These are phyloP conservation scores for Tillus elongatus DNA, from an alignment of 2,888 invertebrate genomes.

Conservation along the genomic window DNA sequence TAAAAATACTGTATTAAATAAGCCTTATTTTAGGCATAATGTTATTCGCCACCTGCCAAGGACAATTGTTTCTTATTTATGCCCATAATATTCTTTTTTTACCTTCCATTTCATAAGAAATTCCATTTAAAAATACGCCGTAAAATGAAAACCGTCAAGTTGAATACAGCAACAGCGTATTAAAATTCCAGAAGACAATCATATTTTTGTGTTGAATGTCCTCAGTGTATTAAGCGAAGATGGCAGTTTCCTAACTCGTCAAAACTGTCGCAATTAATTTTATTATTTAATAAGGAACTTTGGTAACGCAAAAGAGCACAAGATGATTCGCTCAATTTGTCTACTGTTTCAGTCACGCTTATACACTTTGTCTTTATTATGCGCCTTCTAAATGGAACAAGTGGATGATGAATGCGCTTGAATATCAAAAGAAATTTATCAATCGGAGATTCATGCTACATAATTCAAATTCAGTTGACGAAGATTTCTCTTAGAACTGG, in stretches of 20 bases:
- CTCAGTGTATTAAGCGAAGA: constrained; percentile 21
- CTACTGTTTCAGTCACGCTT: constrained; percentile 7
- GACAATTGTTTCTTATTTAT: neutral
- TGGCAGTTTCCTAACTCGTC: constrained; percentile 23
- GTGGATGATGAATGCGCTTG: too few relatives aligned
- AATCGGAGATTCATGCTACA: too few relatives aligned
- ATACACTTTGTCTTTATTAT: constrained; percentile 1
- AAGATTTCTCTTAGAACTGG: too few relatives aligned
- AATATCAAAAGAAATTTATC: too few relatives aligned
- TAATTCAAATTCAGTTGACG: too few relatives aligned
- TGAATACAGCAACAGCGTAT: neutral
- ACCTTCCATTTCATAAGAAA: neutral
- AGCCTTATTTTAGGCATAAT: too few relatives aligned
- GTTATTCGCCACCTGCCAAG: too few relatives aligned
- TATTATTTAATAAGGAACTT: constrained; percentile 30
- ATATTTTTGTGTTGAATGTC: constrained; percentile 19
- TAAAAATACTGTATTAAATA: too few relatives aligned
- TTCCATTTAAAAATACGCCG: neutral
- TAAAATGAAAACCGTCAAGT: neutral
- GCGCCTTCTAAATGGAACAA: neutral
- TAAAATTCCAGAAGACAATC: constrained; percentile 13
- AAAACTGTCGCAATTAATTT: constrained; percentile 30
- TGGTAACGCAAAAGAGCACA: constrained; percentile 22
- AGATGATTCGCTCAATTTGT: constrained; percentile 20
- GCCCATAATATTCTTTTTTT: neutral